Conservation (phyloP, 2,113 vertebrate species). For the Camelus bactrianus region DNA sequence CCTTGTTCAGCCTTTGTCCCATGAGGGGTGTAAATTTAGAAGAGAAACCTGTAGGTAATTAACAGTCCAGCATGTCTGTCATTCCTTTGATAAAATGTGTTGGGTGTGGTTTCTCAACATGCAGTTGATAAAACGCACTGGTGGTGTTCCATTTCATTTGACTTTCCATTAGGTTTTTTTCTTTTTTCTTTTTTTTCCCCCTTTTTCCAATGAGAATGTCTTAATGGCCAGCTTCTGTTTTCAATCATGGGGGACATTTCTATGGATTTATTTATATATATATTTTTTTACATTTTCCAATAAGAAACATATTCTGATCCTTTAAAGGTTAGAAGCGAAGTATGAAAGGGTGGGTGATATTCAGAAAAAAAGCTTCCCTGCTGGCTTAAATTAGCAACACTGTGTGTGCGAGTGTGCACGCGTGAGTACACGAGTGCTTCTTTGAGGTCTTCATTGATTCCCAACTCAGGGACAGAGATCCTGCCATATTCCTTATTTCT, state of each 20-base stretch:
- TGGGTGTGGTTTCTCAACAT: slow-evolving; percentile 80
- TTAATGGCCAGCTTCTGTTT: slow-evolving; percentile 82
- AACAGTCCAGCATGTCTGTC: slow-evolving; percentile 71
- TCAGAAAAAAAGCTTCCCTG: slow-evolving; percentile 32
- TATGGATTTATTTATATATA: slow-evolving; percentile 75
- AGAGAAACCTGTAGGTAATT: slow-evolving; percentile 80
- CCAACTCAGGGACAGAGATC: neutral
- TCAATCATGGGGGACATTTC: slow-evolving; percentile 82
- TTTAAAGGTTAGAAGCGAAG: slow-evolving; percentile 65
- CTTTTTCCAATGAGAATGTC: slow-evolving; percentile 48
- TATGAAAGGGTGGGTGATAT: slow-evolving; percentile 36
- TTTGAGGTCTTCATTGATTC: neutral
- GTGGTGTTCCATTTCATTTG: slow-evolving; percentile 77
- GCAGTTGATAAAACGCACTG: slow-evolving; percentile 75
- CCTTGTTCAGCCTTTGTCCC: slow-evolving; percentile 21
- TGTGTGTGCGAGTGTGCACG: accelerated
- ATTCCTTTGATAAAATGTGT: slow-evolving; percentile 81
- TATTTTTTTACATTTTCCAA: slow-evolving; percentile 74
- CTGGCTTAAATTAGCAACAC: slow-evolving; percentile 63
- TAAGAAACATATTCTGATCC: slow-evolving; percentile 79
- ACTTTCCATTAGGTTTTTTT: slow-evolving; percentile 69
- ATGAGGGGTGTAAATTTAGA: slow-evolving; percentile 55
- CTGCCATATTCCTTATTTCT: neutral
- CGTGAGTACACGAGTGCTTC: too few species aligned
- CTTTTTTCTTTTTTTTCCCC: neutral